Conservation (phyloP, 2,797 vertebrate genomes). For the Chelmon rostratus region DNA sequence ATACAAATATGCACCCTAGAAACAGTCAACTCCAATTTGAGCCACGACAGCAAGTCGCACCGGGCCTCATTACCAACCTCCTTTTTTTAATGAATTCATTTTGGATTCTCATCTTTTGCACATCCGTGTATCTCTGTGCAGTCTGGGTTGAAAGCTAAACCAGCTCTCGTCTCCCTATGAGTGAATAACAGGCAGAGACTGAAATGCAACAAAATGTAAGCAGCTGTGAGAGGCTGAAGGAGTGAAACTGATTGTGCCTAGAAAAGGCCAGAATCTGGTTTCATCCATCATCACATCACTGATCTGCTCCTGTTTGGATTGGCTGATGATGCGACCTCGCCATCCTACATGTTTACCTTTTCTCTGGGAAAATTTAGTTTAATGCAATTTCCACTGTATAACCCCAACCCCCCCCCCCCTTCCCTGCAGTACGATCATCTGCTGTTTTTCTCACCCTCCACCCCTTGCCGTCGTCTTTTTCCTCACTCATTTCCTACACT, state of each 20-base stretch:
- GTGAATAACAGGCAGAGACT: not conserved
- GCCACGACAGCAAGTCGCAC: slow-evolving; percentile 17
- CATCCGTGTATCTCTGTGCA: not conserved
- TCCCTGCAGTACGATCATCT: slow-evolving; percentile 2
- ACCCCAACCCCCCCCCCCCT: not conserved
- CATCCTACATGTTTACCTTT: not conserved
- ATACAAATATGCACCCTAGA: slow-evolving; percentile 36
- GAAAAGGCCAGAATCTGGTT: not conserved
- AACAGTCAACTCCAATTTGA: slow-evolving; percentile 13
- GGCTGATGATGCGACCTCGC: not conserved
- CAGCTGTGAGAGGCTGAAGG: not conserved
- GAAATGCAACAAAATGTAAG: slow-evolving; percentile 3
- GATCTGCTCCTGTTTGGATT: not conserved
- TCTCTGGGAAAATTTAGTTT: not conserved
- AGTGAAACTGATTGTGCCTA: not conserved
- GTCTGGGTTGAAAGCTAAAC: not conserved
- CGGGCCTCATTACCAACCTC: slow-evolving; percentile 42
- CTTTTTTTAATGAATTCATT: slow-evolving; percentile 29
- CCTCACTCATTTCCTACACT: slow-evolving; percentile 7
- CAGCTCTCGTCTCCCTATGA: slow-evolving; percentile 9
- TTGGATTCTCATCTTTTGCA: slow-evolving; percentile 29
- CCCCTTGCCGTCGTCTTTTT: slow-evolving; percentile 3
- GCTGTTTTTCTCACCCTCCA: not conserved
- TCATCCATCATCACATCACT: not conserved
- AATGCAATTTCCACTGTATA: not conserved